Evolutionary conservation across 2,113 vertebrate genomes (phyloP).

Genomic region (Brachypteracias leptosomus): DNA sequence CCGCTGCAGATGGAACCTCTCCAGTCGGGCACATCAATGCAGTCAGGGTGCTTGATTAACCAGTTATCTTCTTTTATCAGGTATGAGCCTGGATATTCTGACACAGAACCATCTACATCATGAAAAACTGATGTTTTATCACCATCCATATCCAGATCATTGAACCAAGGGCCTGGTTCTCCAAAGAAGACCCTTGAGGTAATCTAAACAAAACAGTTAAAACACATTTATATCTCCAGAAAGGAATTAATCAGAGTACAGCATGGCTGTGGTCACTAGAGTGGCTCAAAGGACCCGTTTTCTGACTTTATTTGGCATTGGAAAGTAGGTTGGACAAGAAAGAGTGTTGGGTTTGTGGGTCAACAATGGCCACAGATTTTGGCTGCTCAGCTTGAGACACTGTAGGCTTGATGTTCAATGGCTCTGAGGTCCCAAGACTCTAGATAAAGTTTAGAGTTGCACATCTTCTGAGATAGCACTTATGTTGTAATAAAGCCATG

Average conservation of each 20-base stretch:
- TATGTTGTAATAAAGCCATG: neutral
- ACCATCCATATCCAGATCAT: conserved; percentile 92
- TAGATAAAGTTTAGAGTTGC: neutral
- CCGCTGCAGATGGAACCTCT: conserved; percentile 93
- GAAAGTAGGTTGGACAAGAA: neutral
- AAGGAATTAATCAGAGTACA: neutral
- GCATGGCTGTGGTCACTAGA: neutral
- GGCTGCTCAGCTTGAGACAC: neutral
- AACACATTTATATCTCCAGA: neutral
- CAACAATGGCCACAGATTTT: neutral
- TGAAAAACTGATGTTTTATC: conserved; percentile 97
- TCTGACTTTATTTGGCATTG: neutral
- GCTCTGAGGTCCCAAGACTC: neutral
- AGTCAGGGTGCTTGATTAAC: conserved; percentile 92
- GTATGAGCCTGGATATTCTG: conserved; percentile 91
- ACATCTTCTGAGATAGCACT: neutral
- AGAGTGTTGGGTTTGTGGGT: neutral
- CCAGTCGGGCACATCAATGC: conserved; percentile 94
- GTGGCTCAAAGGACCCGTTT: neutral
- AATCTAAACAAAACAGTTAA: conserved; percentile 76
- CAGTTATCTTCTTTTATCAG: conserved; percentile 96
- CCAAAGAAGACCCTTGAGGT: conserved; percentile 96
- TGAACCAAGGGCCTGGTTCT: conserved; percentile 95
- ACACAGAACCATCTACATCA: conserved; percentile 91
- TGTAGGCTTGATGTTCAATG: neutral